Conservation (phyloP, 2,888 invertebrate genomes). For the Ryuthela nishihirai region DNA sequence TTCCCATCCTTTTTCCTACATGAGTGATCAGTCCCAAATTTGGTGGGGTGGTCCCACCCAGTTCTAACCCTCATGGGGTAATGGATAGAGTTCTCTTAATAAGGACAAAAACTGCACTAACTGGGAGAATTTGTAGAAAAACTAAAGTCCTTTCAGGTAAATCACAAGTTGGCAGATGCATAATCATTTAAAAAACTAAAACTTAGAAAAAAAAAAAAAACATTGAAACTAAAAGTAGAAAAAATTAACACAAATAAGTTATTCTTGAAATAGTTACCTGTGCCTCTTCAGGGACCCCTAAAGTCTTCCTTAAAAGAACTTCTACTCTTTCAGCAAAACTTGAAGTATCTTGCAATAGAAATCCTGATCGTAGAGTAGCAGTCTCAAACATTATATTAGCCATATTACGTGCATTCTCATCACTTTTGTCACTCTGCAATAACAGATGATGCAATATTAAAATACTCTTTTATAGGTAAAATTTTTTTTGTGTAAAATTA, state of each 20-base stretch:
- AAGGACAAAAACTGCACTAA: no score
- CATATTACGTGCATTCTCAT: conserved; percentile 73
- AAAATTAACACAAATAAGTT: not conserved
- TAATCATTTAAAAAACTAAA: not conserved
- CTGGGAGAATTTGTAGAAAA: no score
- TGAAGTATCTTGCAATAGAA: conserved; percentile 76
- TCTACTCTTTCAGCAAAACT: conserved; percentile 90
- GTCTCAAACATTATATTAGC: conserved; percentile 87
- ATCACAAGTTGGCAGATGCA: no score
- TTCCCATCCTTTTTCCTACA: no score
- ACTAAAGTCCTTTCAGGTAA: no score
- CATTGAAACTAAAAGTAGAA: not conserved
- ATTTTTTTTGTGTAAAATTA: no score
- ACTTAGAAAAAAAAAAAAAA: not conserved
- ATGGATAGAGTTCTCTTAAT: no score
- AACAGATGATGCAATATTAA: no score
- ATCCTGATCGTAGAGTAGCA: conserved; percentile 92
- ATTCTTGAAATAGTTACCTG: conserved; percentile 48
- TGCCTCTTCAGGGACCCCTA: conserved; percentile 75
- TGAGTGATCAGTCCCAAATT: no score
- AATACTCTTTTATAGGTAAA: no score
- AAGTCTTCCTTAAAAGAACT: conserved; percentile 72
- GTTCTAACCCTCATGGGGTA: no score
- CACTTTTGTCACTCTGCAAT: conserved; percentile 63
- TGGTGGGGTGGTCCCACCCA: no score